phyloP scores from a whole-genome alignment of 2,888 invertebrate genomes.

The Camponotus fellah region DNA sequence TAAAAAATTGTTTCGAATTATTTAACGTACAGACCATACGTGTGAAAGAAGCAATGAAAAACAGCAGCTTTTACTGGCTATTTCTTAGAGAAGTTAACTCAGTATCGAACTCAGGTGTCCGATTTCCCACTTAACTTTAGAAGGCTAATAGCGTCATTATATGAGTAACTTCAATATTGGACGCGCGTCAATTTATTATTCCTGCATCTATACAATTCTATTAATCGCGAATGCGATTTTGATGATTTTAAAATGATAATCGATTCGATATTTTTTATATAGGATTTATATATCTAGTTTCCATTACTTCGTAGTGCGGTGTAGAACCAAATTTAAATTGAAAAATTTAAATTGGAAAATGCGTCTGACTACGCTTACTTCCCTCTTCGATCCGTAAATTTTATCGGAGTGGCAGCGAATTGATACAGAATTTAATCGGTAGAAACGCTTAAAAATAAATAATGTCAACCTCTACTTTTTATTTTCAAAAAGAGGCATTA shows the following conservation, averaged over 20 bases:
- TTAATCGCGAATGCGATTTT: background rate
- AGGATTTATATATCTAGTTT: no score
- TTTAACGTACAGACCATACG: background rate
- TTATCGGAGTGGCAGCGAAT: no score
- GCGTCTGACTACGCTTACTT: no score
- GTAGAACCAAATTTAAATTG: no score
- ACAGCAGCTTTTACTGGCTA: background rate
- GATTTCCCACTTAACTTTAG: slow-evolving; percentile 38
- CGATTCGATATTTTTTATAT: background rate
- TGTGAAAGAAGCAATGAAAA: background rate
- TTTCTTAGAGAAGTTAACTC: background rate
- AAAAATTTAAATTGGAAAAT: no score
- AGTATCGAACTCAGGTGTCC: slow-evolving; percentile 12
- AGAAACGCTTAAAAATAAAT: no score
- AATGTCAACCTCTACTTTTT: no score
- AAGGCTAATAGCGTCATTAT: slow-evolving; percentile 20
- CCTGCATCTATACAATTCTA: background rate
- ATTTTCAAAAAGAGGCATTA: no score
- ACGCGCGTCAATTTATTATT: background rate
- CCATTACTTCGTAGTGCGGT: no score
- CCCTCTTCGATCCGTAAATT: no score
- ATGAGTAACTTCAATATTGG: background rate
- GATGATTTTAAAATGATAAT: background rate
- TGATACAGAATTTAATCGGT: no score
- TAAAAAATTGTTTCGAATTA: background rate